These are phyloP conservation scores for Polypedilum vanderplanki DNA, from an alignment of 1,140 invertebrate species.

Conservation along the genomic window DNA sequence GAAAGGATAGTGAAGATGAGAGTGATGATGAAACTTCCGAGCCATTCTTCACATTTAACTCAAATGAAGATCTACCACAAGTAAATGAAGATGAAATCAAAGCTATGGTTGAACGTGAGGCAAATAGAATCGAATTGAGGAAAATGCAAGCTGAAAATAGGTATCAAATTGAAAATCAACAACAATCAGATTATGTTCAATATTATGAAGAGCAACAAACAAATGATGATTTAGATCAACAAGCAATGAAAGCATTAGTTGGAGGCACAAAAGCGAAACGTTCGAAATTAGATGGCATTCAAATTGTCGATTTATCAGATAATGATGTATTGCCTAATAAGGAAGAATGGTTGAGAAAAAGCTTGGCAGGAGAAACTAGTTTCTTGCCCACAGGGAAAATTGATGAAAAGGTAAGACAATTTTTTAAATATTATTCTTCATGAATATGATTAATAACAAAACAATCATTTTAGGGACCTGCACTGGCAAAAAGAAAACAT, in stretches of 20 bases:
- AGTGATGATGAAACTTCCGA: slow-evolving; percentile 41
- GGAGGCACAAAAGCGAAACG: slow-evolving; percentile 41
- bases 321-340: slow-evolving; percentile 73
- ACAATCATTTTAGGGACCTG: slow-evolving; percentile 46
- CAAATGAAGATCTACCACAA: slow-evolving; percentile 42
- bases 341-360: slow-evolving; percentile 72
- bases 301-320: slow-evolving; percentile 76
- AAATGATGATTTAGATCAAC: slow-evolving; percentile 30
- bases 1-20: slow-evolving; percentile 43
- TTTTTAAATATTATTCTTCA: too few species aligned
- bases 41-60: slow-evolving; percentile 49
- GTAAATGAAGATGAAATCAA: slow-evolving; percentile 40
- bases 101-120: slow-evolving; percentile 32
- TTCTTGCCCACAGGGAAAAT: slow-evolving; percentile 41
- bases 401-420: slow-evolving; percentile 36
- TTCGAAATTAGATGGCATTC: slow-evolving; percentile 48
- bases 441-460: slow-evolving; percentile 51
- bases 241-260: slow-evolving; percentile 40
- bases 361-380: slow-evolving; percentile 65
- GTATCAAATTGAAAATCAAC: neutral
- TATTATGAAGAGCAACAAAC: slow-evolving; percentile 29
- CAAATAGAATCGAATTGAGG: slow-evolving; percentile 32
- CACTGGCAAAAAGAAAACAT: slow-evolving; percentile 75
- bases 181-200: neutral
- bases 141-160: slow-evolving; percentile 26